Evolutionary conservation across 2,113 vertebrate species (phyloP).

Genomic region (Clarias gariepinus): DNA sequence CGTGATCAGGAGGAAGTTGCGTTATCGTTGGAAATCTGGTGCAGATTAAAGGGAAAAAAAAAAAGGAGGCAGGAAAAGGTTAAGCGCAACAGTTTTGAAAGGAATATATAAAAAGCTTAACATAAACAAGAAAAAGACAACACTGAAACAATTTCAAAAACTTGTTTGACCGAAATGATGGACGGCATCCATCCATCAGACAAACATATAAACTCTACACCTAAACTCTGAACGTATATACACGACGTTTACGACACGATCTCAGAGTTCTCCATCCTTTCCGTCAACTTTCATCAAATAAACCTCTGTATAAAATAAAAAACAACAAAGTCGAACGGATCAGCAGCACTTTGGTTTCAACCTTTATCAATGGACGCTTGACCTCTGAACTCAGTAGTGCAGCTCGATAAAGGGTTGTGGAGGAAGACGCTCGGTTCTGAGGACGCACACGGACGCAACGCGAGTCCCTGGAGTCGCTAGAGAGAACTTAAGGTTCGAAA

Average conservation of each 20-base stretch:
- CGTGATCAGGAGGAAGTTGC: background rate
- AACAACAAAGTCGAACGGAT: slow-evolving; percentile 1
- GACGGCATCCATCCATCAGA: slow-evolving; percentile 13
- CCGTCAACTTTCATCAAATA: slow-evolving; percentile 35
- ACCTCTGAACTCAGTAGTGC: slow-evolving; percentile 48
- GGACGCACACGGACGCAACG: background rate
- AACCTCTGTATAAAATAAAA: slow-evolving; percentile 37
- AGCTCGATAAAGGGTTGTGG: slow-evolving; percentile 17
- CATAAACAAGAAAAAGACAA: background rate
- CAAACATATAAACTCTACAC: slow-evolving; percentile 44
- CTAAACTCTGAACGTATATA: slow-evolving; percentile 35
- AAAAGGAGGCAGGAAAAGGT: background rate
- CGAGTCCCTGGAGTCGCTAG: background rate
- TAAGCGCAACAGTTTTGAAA: background rate
- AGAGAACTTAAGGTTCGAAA: background rate
- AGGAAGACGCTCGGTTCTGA: background rate
- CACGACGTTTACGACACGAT: background rate
- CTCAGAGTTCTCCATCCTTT: slow-evolving; percentile 21
- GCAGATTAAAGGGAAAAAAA: background rate
- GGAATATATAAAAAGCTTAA: background rate
- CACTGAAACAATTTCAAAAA: background rate
- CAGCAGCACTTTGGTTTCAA: slow-evolving; percentile 47
- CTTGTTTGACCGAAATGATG: slow-evolving; percentile 9
- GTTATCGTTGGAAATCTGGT: background rate
- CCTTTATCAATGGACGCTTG: slow-evolving; percentile 1